Base-by-base conservation (phyloP, 2,113 vertebrate genomes). In the Cairina moschata region DNA sequence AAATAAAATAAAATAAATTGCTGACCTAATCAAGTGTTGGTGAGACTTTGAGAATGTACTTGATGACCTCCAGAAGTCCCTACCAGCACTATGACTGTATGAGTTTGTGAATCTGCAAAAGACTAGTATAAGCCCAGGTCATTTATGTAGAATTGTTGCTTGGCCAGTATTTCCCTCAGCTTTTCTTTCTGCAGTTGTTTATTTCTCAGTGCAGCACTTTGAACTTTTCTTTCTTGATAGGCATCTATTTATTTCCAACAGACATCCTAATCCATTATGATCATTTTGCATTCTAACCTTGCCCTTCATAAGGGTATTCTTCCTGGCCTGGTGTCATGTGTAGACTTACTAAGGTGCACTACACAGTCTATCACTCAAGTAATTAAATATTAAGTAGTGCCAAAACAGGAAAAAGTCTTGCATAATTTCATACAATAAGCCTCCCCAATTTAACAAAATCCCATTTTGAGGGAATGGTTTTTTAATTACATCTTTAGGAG, bases 321-420 rank as follows among this genome's bases (percentile, higher is more conserved):
- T 86, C 20, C 15, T 46, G 74, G n/a, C 31, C 28, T 59, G 65
- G 25, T 36, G 63, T 28, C 28, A 36, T 0, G 0, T 63, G 13
- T 21, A 81, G 36, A 25, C 21, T 71, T 71, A 86, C 31, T 13
- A 29, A 67, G 14, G 17, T 44, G 8, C 17, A 44, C 31, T 77
- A 15, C n/a, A 84, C 14, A 63, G 9, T 59, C 23, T 6, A 54
- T 63, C 80, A 36, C 32, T 86, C 55, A 50, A 62, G 23, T 67
- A 74, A 81, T 59, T 92, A 86, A 95, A 93, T 77, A 78, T 3
- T 16, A 40, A 81, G 31, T 54, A 58, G 15, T 71, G 20, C 6
- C 59, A 80, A 83, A 91, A 40, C 15, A 69, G 29, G 20, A 62
- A 80, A 59, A 79, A 90, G 4, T 12, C 20, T 34, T 69, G 26